These are phyloP conservation scores for Odontocerum albicorne DNA, from an alignment of 2,888 invertebrate species.

Conservation along the genomic window DNA sequence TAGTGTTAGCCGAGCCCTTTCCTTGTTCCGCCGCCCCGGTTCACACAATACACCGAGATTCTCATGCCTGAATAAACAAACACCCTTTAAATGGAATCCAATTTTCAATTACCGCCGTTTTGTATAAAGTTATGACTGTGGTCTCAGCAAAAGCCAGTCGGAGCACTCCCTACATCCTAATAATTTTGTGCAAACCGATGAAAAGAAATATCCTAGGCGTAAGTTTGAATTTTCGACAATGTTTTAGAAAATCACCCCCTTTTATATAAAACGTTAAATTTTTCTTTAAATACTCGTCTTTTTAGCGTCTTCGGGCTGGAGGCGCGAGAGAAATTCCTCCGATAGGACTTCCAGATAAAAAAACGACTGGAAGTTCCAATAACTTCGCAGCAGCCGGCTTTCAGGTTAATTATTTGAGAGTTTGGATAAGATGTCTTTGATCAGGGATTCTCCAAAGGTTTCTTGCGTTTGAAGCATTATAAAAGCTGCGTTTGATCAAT, in stretches of 20 bases:
- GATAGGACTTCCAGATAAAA: conserved; percentile 30
- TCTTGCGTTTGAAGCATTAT: conserved; percentile 10
- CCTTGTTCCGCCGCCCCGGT: conserved; percentile 31
- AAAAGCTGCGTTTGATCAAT: conserved; percentile 7
- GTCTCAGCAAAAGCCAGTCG: neutral
- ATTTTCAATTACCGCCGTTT: conserved; percentile 37
- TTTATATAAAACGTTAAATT: neutral
- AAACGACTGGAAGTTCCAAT: conserved; percentile 28
- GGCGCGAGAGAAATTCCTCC: neutral
- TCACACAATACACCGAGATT: conserved; percentile 33
- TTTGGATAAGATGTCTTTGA: conserved; percentile 25
- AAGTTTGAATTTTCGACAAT: neutral
- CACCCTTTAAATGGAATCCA: conserved; percentile 37
- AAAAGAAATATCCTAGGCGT: no score
- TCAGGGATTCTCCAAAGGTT: conserved; percentile 14
- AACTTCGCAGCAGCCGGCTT: conserved; percentile 24
- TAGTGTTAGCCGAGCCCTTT: conserved; percentile 35
- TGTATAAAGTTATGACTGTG: conserved; percentile 31
- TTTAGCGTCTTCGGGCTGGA: conserved; percentile 5
- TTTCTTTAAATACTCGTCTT: neutral
- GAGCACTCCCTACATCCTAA: neutral
- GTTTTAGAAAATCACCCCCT: neutral
- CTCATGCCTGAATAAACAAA: conserved; percentile 36
- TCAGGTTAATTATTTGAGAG: conserved; percentile 36
- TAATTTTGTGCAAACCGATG: neutral